These are phyloP conservation scores for Aphyosemion australe DNA, from an alignment of 2,113 vertebrate genomes.

Conservation along the genomic window DNA sequence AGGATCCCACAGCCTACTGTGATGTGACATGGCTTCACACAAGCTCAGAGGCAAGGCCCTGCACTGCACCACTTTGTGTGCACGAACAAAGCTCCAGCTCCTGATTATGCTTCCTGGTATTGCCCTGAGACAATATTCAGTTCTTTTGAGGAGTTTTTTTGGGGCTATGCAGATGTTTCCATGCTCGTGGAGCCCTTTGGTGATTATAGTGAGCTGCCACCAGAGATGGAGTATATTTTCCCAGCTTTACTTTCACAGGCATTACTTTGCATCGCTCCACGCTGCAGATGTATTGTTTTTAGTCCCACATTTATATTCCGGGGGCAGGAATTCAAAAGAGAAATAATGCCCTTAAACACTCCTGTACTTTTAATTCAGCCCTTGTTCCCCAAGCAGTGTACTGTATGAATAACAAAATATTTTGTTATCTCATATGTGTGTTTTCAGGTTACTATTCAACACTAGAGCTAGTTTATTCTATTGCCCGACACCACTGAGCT, in stretches of 20 bases:
- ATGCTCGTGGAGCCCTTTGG: conserved; percentile 35
- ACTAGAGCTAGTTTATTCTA: not conserved
- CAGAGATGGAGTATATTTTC: conserved; percentile 37
- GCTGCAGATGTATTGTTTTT: conserved; percentile 4
- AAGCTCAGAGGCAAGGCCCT: conserved; percentile 44
- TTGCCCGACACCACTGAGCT: too few relatives aligned
- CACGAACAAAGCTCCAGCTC: conserved; percentile 62
- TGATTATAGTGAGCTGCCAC: conserved; percentile 35
- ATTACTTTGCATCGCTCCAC: conserved; percentile 16
- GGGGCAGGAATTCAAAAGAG: not conserved
- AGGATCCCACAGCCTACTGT: conserved; percentile 52
- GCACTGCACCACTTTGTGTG: conserved; percentile 24
- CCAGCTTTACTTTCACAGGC: conserved; percentile 39
- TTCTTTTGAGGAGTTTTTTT: conserved; percentile 61
- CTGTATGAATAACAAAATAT: not conserved
- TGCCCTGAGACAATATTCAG: conserved; percentile 45
- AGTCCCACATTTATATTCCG: not conserved
- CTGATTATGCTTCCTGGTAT: conserved; percentile 56
- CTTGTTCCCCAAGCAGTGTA: not conserved
- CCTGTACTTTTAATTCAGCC: not conserved
- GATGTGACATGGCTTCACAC: conserved; percentile 63
- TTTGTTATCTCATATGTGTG: too few relatives aligned
- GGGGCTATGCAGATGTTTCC: conserved; percentile 62
- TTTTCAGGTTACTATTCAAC: not conserved
- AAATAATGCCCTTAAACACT: not conserved